Percentiles rank a stretch among this genome's conserved stretches.
These are phyloP conservation scores for Dinoponera quadriceps DNA, from an alignment of 1,140 invertebrate species.

Conservation along the genomic window DNA sequence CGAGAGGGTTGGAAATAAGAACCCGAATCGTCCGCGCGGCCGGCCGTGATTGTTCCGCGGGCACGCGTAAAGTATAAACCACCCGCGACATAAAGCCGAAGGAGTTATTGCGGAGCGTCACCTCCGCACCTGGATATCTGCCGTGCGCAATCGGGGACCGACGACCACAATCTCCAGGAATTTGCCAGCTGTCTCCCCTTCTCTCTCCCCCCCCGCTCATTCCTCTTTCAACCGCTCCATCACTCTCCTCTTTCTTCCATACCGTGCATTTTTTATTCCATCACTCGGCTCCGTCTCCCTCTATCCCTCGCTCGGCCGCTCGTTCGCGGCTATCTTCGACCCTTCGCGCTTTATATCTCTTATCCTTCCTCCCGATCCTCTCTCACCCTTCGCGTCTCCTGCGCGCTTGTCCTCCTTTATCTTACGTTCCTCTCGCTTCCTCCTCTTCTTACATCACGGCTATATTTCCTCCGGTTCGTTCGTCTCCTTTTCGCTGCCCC, in stretches of 20 bases:
- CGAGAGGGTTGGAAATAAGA: conserved; percentile 76
- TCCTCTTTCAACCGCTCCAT: neutral
- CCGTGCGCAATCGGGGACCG: conserved; percentile 56
- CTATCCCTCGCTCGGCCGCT: neutral
- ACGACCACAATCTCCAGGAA: conserved; percentile 67
- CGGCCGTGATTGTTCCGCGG: conserved; percentile 77
- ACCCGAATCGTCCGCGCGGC: conserved; percentile 75
- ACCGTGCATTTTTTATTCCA: conserved; percentile 41
- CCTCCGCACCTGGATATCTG: conserved; percentile 80
- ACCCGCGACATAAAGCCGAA: conserved; percentile 83
- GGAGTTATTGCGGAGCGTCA: conserved; percentile 83
- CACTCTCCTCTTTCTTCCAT: conserved; percentile 10
- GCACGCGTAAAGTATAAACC: conserved; percentile 81
- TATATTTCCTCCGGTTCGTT: conserved; percentile 30
- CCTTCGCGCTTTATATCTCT: conserved; percentile 17
- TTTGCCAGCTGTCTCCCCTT: conserved; percentile 72
- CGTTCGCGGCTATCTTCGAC: neutral
- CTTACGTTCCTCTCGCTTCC: conserved; percentile 4
- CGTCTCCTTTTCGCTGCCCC: conserved; percentile 48
- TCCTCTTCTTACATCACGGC: neutral
- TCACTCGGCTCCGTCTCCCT: conserved; percentile 17
- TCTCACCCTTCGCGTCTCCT: conserved; percentile 20
- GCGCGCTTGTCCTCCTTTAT: conserved; percentile 33
- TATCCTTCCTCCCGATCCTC: too few relatives aligned
- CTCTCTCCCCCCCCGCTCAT: conserved; percentile 5